These are phyloP conservation scores for Drosophila arawakana DNA, from an alignment of 1,140 invertebrate genomes.

Conservation along the genomic window DNA sequence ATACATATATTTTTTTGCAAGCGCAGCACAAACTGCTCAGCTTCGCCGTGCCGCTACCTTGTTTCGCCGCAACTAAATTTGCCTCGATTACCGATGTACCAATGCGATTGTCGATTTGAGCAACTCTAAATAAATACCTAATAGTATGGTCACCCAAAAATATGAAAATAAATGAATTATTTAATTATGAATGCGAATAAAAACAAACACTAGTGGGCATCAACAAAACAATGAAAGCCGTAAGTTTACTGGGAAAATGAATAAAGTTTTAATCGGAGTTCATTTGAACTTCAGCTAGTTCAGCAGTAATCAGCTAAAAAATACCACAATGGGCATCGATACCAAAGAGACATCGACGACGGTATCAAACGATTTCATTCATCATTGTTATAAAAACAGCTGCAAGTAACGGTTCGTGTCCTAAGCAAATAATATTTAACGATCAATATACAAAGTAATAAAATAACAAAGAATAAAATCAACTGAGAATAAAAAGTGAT, in stretches of 20 bases:
- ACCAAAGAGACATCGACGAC: neutral
- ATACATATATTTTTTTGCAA: slow-evolving; percentile 43
- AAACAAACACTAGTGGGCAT: no score
- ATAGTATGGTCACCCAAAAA: neutral
- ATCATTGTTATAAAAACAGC: slow-evolving; percentile 35
- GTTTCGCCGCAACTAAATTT: slow-evolving; percentile 31
- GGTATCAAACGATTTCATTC: slow-evolving; percentile 1
- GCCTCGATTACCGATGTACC: slow-evolving; percentile 5
- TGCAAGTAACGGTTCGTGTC: slow-evolving; percentile 39
- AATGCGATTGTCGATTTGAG: neutral
- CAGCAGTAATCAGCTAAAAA: neutral
- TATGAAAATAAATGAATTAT: neutral
- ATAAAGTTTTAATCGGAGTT: no score
- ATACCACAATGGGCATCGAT: neutral
- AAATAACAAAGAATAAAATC: neutral
- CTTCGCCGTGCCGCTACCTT: slow-evolving; percentile 30
- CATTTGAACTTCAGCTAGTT: no score
- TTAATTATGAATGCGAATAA: no score
- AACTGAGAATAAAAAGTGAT: slow-evolving; percentile 7
- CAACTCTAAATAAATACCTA: neutral
- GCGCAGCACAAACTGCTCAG: slow-evolving; percentile 38
- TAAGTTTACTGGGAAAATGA: no score
- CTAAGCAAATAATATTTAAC: slow-evolving; percentile 7
- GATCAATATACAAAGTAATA: slow-evolving; percentile 1
- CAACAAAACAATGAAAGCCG: no score